These are phyloP conservation scores for Matsumyia berberina DNA, from an alignment of 2,888 invertebrate species.

Conservation along the genomic window DNA sequence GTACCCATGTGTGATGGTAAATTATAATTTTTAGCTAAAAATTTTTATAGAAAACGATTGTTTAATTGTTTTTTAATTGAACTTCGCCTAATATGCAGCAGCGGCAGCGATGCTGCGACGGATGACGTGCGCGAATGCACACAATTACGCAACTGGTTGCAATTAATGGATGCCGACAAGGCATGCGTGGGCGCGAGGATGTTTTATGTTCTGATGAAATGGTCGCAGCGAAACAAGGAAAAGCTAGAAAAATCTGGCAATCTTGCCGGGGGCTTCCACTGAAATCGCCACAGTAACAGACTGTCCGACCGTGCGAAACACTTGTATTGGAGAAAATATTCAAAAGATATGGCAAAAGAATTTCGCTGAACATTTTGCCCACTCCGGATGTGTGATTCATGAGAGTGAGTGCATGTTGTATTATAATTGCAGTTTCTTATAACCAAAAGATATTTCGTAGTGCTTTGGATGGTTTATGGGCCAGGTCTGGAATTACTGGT, in stretches of 20 bases:
- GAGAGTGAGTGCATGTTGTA: neutral
- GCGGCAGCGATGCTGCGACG: neutral
- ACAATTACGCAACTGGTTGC: constrained; percentile 27
- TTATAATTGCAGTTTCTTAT: constrained; percentile 38
- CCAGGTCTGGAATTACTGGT: constrained; percentile 23
- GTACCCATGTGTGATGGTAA: constrained; percentile 18
- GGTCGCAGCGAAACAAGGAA: neutral
- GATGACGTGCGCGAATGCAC: neutral
- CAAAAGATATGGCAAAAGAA: constrained; percentile 31
- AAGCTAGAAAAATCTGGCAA: constrained; percentile 1
- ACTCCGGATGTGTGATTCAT: constrained; percentile 57
- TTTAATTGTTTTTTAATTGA: constrained; percentile 59
- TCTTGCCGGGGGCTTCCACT: neutral
- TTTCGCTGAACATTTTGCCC: constrained; percentile 27
- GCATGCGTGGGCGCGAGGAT: neutral
- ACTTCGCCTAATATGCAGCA: neutral
- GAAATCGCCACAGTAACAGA: neutral
- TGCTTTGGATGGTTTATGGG: constrained; percentile 38
- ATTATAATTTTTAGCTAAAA: constrained; percentile 41
- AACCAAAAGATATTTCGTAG: constrained; percentile 30
- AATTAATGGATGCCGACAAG: neutral
- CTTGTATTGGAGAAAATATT: constrained; percentile 5
- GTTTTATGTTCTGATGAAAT: constrained; percentile 14
- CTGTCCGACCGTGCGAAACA: neutral
- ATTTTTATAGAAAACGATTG: constrained; percentile 33